Conservation (phyloP, 2,888 invertebrate species). For the Empis livida region DNA sequence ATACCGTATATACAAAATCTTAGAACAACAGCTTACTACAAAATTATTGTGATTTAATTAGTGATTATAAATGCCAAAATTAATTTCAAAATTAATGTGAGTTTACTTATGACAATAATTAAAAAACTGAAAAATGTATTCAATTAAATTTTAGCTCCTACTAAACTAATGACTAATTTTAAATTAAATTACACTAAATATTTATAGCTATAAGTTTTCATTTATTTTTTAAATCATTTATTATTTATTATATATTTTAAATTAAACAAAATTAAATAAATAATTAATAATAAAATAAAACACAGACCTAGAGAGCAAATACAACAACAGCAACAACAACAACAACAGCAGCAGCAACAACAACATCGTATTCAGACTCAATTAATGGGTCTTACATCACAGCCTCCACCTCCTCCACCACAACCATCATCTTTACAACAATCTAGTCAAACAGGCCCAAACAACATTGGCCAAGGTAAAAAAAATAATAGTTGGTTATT, state of each 20-base stretch:
- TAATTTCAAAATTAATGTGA: too few relatives aligned
- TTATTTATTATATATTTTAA: neutral
- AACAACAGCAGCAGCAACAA: constrained; percentile 1
- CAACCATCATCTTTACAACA: neutral
- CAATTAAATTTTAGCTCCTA: too few relatives aligned
- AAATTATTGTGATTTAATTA: too few relatives aligned
- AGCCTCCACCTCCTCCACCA: neutral
- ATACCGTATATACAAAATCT: too few relatives aligned
- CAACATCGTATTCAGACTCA: neutral
- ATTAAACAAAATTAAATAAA: neutral
- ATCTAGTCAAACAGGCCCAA: neutral
- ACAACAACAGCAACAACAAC: neutral
- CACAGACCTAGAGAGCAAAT: neutral
- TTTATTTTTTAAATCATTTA: neutral
- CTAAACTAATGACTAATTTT: too few relatives aligned
- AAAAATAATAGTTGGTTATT: too few relatives aligned
- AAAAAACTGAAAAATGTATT: too few relatives aligned
- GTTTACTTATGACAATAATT: too few relatives aligned
- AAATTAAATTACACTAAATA: too few relatives aligned
- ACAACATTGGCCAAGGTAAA: neutral
- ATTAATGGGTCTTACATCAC: neutral
- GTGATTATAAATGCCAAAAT: too few relatives aligned
- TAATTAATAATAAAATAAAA: neutral
- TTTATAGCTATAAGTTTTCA: too few relatives aligned
- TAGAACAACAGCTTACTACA: too few relatives aligned